These are phyloP conservation scores for Choristoneura rosaceana DNA, from an alignment of 2,888 invertebrate genomes.

Conservation along the genomic window DNA sequence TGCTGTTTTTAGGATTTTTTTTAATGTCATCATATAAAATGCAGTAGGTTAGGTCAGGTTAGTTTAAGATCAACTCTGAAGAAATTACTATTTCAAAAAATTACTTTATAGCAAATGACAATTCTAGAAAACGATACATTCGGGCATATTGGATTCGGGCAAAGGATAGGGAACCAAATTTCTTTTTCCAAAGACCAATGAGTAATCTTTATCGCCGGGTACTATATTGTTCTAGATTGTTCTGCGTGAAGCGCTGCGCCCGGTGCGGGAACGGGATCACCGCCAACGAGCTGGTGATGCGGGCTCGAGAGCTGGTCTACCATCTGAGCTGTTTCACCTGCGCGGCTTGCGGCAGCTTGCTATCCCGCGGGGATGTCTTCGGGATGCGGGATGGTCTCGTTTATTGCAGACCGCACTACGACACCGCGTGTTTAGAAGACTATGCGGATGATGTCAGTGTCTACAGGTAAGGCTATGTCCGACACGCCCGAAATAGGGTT, in stretches of 20 bases:
- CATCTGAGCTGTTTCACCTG: conserved; percentile 97
- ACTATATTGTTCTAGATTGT: conserved; percentile 88
- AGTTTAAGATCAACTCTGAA: too few species aligned
- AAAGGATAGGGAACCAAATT: too few species aligned
- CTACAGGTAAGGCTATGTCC: conserved; percentile 64
- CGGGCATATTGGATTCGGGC: too few species aligned
- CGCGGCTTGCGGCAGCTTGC: conserved; percentile 91
- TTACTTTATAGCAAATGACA: too few species aligned
- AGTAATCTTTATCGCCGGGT: too few species aligned
- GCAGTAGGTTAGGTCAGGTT: too few species aligned
- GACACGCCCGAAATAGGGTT: too few species aligned
- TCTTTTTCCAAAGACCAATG: too few species aligned
- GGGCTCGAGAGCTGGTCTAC: conserved; percentile 94
- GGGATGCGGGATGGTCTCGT: conserved; percentile 94
- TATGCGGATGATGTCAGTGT: conserved; percentile 86
- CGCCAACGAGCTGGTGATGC: conserved; percentile 95
- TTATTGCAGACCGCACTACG: conserved; percentile 87
- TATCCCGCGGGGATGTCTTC: conserved; percentile 96
- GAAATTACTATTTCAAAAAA: too few species aligned
- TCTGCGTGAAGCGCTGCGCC: conserved; percentile 93
- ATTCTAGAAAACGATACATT: too few species aligned
- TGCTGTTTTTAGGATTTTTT: too few species aligned
- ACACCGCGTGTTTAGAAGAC: conserved; percentile 85
- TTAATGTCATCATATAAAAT: too few species aligned
- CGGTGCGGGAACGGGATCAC: conserved; percentile 94